Evolutionary conservation across 2,888 invertebrate genomes (phyloP), one percentile per base, ranked within the genome.

Genomic region (Melanostoma mellinum): DNA sequence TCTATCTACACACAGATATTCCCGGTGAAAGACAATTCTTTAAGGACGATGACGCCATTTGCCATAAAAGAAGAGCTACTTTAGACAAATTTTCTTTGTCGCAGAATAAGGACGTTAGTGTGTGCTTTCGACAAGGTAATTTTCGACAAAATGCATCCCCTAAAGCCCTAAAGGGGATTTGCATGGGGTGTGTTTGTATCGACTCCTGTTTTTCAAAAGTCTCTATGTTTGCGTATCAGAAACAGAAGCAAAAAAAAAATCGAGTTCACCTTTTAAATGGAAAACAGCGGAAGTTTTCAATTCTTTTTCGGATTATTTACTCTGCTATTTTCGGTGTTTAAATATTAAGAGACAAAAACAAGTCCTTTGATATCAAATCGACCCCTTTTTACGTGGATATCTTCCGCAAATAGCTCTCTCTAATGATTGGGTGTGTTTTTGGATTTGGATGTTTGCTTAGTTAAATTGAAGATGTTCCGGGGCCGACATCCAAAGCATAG

Each of bases 101-200:
- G n/a, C 40, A 38, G 4, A 58, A 52, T 6, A 6, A 20, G 30
- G 42, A 42, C 6, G 58, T 6, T 56, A 38, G 42, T 67, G 69
- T 52, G 8, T 78, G 73, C 71, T 79, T 84, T 84, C 84, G 79
- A 84, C 84, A 79, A 84, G 84, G 84, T 84, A 84, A 84, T 84
- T 84, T 84, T 84, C 84, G 71, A 84, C 75, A 79, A 84, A 84
- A 79, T 84, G 84, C 84, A 84, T 84, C 84, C 84, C 84, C 71
- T 84, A 55, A n/a, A n/a, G n/a, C n/a, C n/a, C n/a, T n/a, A n/a
- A n/a, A 67, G 74, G 84, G 65, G 42, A 48, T 84, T 79, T 75
- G 53, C 55, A 74, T 50, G 46, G 61, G 71, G 67, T 56, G 52
- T 20, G 20, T 42, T 36, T 80, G 73, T 71, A 67, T 79, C 71